A percentile compares a stretch with the other conserved stretches of the same genome.
phyloP scores from a whole-genome alignment of 2,113 vertebrate genomes.

The Paramormyrops kingsleyae region DNA sequence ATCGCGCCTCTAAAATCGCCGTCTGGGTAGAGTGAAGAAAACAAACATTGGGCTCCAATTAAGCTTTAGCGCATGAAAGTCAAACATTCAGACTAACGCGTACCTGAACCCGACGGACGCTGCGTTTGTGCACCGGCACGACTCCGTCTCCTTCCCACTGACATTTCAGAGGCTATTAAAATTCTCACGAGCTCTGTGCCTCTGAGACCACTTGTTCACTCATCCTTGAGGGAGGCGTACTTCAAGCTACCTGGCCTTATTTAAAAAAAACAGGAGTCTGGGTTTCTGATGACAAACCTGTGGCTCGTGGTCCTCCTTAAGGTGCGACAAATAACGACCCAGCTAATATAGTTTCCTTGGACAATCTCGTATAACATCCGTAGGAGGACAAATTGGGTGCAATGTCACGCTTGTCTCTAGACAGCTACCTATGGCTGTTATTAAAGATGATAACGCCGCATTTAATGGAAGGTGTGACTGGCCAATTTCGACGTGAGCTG shows the following conservation, averaged over 20 bases:
- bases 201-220: neutral
- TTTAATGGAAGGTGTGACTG: constrained; percentile 40
- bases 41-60: neutral
- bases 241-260: neutral
- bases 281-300: neutral
- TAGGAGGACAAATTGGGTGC: neutral
- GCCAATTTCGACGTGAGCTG: constrained; percentile 36
- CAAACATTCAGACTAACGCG: neutral
- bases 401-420: neutral
- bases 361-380: neutral
- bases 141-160: neutral
- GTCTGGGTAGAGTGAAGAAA: neutral
- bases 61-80: neutral
- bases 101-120: neutral
- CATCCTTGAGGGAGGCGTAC: neutral
- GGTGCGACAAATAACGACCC: neutral
- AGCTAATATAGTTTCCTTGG: neutral
- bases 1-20: neutral
- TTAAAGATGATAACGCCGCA: constrained; percentile 10
- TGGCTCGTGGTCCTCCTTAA: neutral
- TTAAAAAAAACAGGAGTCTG: neutral
- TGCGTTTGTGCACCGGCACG: neutral
- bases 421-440: neutral
- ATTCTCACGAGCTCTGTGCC: neutral
- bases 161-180: constrained; percentile 1